phyloP scores from a whole-genome alignment of 2,113 vertebrate genomes.

The Microtus oregoni region DNA sequence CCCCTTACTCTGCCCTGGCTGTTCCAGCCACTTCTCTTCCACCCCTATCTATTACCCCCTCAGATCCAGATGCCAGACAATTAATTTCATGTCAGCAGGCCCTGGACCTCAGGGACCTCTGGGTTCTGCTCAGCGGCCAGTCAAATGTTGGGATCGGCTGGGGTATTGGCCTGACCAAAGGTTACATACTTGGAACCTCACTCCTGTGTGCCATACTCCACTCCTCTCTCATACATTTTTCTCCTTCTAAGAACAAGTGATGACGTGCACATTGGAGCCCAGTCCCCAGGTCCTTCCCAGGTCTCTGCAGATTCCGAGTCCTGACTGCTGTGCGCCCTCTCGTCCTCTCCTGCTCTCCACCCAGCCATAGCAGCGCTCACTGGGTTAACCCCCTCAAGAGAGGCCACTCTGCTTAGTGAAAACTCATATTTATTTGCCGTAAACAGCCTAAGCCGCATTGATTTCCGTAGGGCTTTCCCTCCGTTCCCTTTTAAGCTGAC shows the following conservation, averaged over 20 bases:
- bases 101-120: not conserved
- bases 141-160: not conserved
- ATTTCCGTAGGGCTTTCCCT: constrained; percentile 84
- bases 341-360: not conserved
- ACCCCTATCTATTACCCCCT: accelerated
- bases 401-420: constrained; percentile 83
- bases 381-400: constrained; percentile 70
- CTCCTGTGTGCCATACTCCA: not conserved
- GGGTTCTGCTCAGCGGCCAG: not conserved
- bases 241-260: not conserved
- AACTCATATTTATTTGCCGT: constrained; percentile 87
- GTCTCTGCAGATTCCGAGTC: not conserved
- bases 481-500: constrained; percentile 79
- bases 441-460: constrained; percentile 81
- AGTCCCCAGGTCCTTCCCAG: not conserved
- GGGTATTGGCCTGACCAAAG: not conserved
- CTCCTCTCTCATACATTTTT: not conserved
- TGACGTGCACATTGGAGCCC: not conserved
- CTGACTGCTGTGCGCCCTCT: not conserved
- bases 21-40: not conserved
- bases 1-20: not conserved
- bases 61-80: not conserved
- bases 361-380: not conserved
- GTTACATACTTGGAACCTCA: not conserved
- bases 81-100: not conserved